Evolutionary conservation across 2,888 invertebrate genomes (phyloP).

Genomic region (Epinotia nisella): DNA sequence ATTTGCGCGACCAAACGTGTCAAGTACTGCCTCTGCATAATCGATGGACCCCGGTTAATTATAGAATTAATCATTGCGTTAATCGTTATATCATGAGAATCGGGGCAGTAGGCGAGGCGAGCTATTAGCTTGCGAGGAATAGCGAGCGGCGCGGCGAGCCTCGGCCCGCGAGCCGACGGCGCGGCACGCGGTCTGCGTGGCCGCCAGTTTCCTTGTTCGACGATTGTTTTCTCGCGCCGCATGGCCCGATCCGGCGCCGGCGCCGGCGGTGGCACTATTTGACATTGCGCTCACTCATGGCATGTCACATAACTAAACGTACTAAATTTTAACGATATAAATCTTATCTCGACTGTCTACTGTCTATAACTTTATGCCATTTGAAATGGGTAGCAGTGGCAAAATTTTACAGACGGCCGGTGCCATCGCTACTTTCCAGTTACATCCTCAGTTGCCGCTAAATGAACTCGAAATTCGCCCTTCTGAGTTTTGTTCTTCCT

Average conservation of each 20-base stretch:
- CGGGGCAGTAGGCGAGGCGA: background rate
- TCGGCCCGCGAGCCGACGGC: slow-evolving; percentile 7
- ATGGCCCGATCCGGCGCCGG: too few species aligned
- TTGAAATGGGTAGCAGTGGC: too few species aligned
- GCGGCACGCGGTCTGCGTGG: background rate
- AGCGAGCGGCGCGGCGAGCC: background rate
- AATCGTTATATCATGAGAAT: slow-evolving; percentile 15
- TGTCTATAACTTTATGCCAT: too few species aligned
- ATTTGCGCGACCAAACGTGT: background rate
- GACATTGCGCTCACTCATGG: too few species aligned
- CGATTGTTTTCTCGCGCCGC: background rate
- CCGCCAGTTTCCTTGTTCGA: background rate
- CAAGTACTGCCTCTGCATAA: background rate
- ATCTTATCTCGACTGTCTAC: too few species aligned
- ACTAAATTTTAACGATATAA: too few species aligned
- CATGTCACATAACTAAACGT: too few species aligned
- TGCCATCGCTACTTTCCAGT: too few species aligned
- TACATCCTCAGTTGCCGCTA: background rate
- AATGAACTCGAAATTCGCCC: background rate
- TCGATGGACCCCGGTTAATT: background rate
- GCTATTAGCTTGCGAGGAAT: background rate
- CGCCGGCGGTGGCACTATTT: too few species aligned
- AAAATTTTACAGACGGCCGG: too few species aligned
- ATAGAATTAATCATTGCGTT: background rate
- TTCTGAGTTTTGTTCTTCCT: background rate